Conservation (phyloP, 2,888 invertebrate species). For the Pseudococcus viburni region DNA sequence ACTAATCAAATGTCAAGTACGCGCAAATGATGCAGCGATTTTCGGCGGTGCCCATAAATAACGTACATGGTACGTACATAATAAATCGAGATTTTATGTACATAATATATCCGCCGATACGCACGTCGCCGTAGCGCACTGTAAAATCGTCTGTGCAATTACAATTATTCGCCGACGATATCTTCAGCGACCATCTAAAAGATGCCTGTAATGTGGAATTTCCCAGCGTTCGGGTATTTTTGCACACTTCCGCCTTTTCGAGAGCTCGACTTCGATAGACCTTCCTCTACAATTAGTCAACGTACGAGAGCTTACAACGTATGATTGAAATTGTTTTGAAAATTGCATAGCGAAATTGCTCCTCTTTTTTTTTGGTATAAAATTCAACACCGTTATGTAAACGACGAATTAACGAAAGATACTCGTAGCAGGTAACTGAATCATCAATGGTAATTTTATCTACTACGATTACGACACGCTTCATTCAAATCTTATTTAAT, state of each 20-base stretch:
- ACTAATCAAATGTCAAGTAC: constrained; percentile 61
- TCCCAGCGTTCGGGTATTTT: not conserved
- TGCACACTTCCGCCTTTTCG: not conserved
- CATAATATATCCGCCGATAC: not conserved
- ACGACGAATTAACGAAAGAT: not conserved
- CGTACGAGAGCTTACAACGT: too few relatives aligned
- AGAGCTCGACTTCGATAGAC: not conserved
- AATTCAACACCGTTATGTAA: not conserved
- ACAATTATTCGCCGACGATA: not conserved
- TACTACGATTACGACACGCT: not conserved
- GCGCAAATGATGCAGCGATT: constrained; percentile 58
- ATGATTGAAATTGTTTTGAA: not conserved
- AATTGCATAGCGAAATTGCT: too few relatives aligned
- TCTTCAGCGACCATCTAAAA: not conserved
- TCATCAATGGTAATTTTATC: not conserved
- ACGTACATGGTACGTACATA: not conserved
- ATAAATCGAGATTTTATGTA: constrained; percentile 7
- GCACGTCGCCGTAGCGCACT: not conserved
- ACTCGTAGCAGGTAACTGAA: constrained; percentile 16
- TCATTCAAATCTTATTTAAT: constrained; percentile 17
- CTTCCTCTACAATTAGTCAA: not conserved
- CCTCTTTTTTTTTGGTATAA: not conserved
- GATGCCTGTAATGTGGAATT: not conserved
- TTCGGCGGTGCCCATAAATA: constrained; percentile 11
- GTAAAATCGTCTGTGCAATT: not conserved